phyloP scores from a whole-genome alignment of 2,888 invertebrate species.

The Stratiomys singularior region DNA sequence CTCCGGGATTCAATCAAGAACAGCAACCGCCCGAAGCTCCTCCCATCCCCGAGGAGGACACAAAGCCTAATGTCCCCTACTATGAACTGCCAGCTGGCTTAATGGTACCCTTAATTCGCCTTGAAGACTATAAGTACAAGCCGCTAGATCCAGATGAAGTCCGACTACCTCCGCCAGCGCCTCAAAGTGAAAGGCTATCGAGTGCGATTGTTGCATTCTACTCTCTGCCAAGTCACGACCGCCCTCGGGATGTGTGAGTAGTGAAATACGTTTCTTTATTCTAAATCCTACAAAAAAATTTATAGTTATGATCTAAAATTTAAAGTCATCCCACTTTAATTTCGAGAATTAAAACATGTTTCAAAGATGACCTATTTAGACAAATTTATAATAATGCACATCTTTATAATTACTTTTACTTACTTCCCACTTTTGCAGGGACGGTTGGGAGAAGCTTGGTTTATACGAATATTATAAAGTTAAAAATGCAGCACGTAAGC shows the following conservation, averaged over 20 bases:
- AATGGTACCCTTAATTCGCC: constrained; percentile 95
- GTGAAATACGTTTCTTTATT: too few species aligned
- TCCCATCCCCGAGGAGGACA: constrained; percentile 70
- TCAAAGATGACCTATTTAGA: too few species aligned
- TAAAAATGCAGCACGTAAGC: constrained; percentile 89
- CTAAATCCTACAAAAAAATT: too few species aligned
- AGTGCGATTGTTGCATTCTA: constrained; percentile 98
- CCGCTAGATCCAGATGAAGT: constrained; percentile 90
- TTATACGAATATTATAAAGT: constrained; percentile 98
- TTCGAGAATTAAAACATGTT: too few species aligned
- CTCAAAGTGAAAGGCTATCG: constrained; percentile 91
- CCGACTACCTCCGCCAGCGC: constrained; percentile 92
- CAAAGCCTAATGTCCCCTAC: constrained; percentile 92
- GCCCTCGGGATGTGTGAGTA: constrained; percentile 88
- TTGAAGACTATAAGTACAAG: constrained; percentile 91
- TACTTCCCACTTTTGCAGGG: too few species aligned
- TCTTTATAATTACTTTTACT: too few species aligned
- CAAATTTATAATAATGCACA: too few species aligned
- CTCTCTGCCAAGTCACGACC: constrained; percentile 91
- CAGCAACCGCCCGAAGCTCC: constrained; percentile 53
- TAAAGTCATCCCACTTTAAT: too few species aligned
- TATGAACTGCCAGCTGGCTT: constrained; percentile 97
- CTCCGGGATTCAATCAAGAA: constrained; percentile 76
- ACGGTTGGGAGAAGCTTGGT: constrained; percentile 98
- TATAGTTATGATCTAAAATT: too few species aligned